phyloP scores from a whole-genome alignment of 2,888 invertebrate species.

The Willowsia nigromaculata region DNA sequence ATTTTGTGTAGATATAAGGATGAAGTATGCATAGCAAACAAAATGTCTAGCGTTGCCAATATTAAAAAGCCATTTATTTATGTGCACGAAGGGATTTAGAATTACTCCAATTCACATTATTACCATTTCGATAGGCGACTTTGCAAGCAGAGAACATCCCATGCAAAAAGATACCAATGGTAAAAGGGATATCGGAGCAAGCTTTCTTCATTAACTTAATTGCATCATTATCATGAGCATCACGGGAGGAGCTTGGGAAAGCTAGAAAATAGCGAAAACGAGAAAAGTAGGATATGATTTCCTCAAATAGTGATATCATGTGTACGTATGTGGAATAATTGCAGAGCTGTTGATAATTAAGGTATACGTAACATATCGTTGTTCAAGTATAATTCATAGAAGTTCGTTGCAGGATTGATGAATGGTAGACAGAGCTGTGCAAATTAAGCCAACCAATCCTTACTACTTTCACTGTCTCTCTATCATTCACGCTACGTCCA shows the following conservation, averaged over 20 bases:
- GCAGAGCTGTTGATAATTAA: neutral
- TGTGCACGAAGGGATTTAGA: too few relatives aligned
- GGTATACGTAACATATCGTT: neutral
- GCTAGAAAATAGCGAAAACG: neutral
- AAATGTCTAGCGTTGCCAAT: too few relatives aligned
- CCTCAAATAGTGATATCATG: too few relatives aligned
- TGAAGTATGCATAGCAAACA: too few relatives aligned
- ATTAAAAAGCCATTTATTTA: too few relatives aligned
- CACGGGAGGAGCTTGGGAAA: neutral
- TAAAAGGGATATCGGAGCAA: slow-evolving; percentile 6
- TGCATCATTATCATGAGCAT: slow-evolving; percentile 57
- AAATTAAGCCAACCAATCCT: neutral
- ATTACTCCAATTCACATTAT: too few relatives aligned
- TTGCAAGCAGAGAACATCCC: too few relatives aligned
- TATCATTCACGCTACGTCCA: neutral
- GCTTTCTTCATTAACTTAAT: slow-evolving; percentile 65
- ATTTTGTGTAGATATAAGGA: too few relatives aligned
- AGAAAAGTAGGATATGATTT: too few relatives aligned
- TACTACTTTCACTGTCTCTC: neutral
- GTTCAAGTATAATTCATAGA: neutral
- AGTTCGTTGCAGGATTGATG: neutral
- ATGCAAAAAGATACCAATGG: neutral
- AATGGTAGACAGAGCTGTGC: neutral
- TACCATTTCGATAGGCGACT: neutral
- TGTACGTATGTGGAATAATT: neutral